phyloP scores from a whole-genome alignment of 2,797 vertebrate genomes.

The Myripristis jacobus region DNA sequence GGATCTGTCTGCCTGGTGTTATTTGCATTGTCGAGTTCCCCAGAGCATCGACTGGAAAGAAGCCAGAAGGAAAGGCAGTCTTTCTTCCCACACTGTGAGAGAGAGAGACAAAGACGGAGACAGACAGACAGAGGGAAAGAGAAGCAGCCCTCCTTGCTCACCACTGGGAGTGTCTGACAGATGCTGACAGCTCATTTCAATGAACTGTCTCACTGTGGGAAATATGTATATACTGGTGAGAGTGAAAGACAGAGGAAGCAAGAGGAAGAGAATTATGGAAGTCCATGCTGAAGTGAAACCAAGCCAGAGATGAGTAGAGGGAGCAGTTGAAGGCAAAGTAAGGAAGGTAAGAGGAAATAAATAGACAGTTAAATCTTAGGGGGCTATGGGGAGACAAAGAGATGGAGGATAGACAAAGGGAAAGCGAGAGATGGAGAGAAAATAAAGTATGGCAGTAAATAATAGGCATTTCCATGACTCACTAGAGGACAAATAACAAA shows the following conservation, averaged over 20 bases:
- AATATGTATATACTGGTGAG: slow-evolving; percentile 23
- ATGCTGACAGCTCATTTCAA: slow-evolving; percentile 59
- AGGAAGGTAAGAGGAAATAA: slow-evolving; percentile 20
- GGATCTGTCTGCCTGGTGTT: slow-evolving; percentile 4
- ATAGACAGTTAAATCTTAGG: slow-evolving; percentile 8
- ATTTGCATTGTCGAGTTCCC: slow-evolving; percentile 18
- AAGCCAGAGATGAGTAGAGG: slow-evolving; percentile 24
- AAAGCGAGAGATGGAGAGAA: slow-evolving; percentile 9
- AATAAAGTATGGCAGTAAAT: slow-evolving; percentile 18
- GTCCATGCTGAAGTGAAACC: slow-evolving; percentile 28
- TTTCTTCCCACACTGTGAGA: background rate
- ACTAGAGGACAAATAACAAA: slow-evolving; percentile 35
- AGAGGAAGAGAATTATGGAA: slow-evolving; percentile 41
- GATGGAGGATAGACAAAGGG: background rate
- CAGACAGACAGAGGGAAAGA: slow-evolving; percentile 6
- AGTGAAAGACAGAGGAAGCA: slow-evolving; percentile 26
- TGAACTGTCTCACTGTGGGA: slow-evolving; percentile 55
- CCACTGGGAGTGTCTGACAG: slow-evolving; percentile 43
- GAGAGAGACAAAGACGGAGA: slow-evolving; percentile 16
- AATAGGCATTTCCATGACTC: slow-evolving; percentile 3
- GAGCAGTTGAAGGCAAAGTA: slow-evolving; percentile 15
- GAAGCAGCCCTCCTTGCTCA: slow-evolving; percentile 36
- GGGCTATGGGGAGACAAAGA: slow-evolving; percentile 35
- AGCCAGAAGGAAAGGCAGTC: slow-evolving; percentile 8
- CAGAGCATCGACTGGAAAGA: background rate